phyloP scores from a whole-genome alignment of 2,113 vertebrate genomes.

The Antigone vipio region DNA sequence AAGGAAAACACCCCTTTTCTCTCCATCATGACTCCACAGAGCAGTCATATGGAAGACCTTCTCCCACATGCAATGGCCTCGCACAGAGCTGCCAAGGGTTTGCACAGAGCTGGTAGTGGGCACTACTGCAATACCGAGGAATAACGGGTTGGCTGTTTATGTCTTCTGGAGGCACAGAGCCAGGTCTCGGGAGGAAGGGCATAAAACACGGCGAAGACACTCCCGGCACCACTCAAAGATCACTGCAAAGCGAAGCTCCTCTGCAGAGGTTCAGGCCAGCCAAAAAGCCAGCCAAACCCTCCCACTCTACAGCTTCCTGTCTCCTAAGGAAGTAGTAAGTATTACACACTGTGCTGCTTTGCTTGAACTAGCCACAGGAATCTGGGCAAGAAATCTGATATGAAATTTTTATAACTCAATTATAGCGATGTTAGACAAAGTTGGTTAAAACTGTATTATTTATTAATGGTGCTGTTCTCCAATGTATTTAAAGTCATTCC shows the following conservation, averaged over 20 bases:
- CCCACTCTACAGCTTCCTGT: constrained; percentile 78
- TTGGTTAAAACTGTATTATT: constrained; percentile 49
- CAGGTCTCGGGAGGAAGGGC: constrained; percentile 75
- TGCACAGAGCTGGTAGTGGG: background rate
- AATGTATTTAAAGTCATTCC: constrained; percentile 41
- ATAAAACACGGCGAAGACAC: constrained; percentile 61
- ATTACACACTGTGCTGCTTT: constrained; percentile 38
- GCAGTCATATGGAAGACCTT: background rate
- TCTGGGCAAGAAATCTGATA: background rate
- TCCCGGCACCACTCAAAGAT: constrained; percentile 63
- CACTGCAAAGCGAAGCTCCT: constrained; percentile 52
- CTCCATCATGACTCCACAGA: background rate
- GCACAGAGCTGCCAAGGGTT: background rate
- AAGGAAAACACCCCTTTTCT: background rate
- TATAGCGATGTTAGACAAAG: constrained; percentile 45
- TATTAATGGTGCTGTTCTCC: constrained; percentile 55
- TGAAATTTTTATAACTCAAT: constrained; percentile 60
- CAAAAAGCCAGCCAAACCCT: constrained; percentile 63
- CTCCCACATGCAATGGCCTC: fast-evolving
- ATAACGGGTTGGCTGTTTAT: background rate
- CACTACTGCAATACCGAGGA: background rate
- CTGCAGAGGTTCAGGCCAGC: constrained; percentile 66
- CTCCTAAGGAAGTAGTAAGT: constrained; percentile 89
- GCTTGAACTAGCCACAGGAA: constrained; percentile 33
- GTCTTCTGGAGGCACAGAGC: constrained; percentile 73